Percentiles rank a stretch among this genome's conserved stretches.
phyloP scores from a whole-genome alignment of 2,113 vertebrate species.

The Colius striatus region DNA sequence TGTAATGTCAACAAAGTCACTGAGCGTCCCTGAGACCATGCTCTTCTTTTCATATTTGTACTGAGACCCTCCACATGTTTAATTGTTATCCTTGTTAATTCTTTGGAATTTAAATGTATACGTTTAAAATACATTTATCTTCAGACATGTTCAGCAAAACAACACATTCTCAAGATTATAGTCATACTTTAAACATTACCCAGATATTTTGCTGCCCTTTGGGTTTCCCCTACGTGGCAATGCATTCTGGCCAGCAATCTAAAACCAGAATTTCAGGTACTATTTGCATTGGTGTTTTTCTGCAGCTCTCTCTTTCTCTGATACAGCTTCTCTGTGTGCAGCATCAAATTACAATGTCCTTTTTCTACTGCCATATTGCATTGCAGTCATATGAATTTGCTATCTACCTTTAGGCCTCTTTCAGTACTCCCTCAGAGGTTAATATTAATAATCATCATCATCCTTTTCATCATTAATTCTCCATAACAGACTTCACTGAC shows the following conservation, averaged over 20 bases:
- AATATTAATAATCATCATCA: background rate
- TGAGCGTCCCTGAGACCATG: background rate
- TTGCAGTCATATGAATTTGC: constrained; percentile 12
- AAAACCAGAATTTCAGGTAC: constrained; percentile 38
- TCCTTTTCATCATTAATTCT: constrained; percentile 13
- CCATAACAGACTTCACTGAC: background rate
- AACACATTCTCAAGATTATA: background rate
- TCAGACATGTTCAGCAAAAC: background rate
- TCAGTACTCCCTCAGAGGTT: background rate
- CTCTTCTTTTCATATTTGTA: background rate
- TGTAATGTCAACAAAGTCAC: background rate
- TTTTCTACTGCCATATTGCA: constrained; percentile 34
- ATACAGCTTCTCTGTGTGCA: background rate
- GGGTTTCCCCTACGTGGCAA: background rate
- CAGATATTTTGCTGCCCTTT: background rate
- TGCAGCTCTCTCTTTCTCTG: background rate
- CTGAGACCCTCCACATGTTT: background rate
- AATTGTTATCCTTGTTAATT: background rate
- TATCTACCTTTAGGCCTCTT: background rate
- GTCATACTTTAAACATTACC: background rate
- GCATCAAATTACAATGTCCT: constrained; percentile 27
- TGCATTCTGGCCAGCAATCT: background rate
- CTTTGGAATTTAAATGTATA: background rate
- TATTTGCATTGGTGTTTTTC: background rate
- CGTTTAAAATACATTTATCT: background rate